Conservation (phyloP, 2,113 vertebrate species). For the Cavia porcellus region DNA sequence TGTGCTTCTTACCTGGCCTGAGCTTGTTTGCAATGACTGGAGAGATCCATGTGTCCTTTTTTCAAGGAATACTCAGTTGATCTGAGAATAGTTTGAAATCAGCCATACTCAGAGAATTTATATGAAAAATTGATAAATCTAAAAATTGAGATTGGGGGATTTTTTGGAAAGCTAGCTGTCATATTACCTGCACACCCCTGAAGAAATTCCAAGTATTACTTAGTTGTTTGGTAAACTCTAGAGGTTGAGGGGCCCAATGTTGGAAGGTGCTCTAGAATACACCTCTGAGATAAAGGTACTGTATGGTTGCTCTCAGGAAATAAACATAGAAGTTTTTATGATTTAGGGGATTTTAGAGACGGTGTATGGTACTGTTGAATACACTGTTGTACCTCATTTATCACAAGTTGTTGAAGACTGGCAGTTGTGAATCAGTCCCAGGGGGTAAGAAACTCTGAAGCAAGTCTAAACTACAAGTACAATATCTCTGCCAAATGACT, state of each 20-base stretch:
- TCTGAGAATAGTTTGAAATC: neutral
- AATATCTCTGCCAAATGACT: neutral
- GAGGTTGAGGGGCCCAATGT: rapidly evolving
- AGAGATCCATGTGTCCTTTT: neutral
- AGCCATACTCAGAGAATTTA: neutral
- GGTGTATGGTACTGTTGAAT: neutral
- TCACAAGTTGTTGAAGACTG: neutral
- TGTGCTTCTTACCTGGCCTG: too few relatives aligned
- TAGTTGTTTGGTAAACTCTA: neutral
- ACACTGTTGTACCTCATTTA: neutral
- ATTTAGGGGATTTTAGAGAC: neutral
- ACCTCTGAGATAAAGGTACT: neutral
- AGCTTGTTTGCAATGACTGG: too few relatives aligned
- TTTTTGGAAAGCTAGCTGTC: neutral
- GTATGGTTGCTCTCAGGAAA: neutral
- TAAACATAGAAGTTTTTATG: neutral
- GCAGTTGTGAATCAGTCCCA: neutral
- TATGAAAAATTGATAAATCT: neutral
- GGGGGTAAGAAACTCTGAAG: neutral
- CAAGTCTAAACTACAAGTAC: neutral
- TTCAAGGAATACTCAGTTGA: neutral
- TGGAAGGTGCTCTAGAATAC: neutral
- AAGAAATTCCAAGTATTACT: neutral
- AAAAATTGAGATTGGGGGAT: neutral
- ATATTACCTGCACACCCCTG: neutral